Evolutionary conservation across 2,113 vertebrate genomes (phyloP).

Genomic region (Reinhardtius hippoglossoides): DNA sequence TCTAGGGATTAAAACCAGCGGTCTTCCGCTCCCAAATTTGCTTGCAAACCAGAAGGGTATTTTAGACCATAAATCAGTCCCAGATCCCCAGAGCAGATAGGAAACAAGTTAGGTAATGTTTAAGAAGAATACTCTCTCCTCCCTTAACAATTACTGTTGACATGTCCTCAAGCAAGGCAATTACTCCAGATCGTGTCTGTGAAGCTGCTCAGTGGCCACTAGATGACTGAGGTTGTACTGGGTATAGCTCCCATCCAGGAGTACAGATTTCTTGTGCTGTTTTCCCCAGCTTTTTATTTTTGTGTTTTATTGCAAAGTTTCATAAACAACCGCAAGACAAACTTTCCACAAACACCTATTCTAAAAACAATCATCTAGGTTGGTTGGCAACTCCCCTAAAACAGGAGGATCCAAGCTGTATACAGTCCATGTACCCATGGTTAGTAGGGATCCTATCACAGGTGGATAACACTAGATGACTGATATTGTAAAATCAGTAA

Average conservation of each 20-base stretch:
- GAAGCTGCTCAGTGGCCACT: conserved; percentile 22
- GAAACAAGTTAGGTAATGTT: conserved; percentile 45
- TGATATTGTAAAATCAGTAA: background rate
- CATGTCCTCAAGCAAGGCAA: conserved; percentile 41
- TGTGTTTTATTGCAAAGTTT: background rate
- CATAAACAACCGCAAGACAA: background rate
- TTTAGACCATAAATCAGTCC: conserved; percentile 48
- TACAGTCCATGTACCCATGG: background rate
- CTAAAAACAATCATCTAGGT: too few relatives aligned
- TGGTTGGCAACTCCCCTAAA: background rate
- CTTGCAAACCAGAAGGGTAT: conserved; percentile 40
- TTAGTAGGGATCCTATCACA: background rate
- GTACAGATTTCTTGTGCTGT: background rate
- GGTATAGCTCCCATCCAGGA: background rate
- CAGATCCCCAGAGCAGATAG: conserved; percentile 36
- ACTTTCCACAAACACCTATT: background rate
- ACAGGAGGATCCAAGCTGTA: background rate
- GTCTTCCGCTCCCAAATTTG: conserved; percentile 39
- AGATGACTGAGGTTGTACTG: background rate
- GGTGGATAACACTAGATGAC: background rate
- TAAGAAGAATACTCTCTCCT: conserved; percentile 39
- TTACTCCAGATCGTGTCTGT: conserved; percentile 27
- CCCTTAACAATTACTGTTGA: conserved; percentile 40
- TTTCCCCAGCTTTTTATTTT: background rate
- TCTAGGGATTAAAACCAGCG: conserved; percentile 16